Base-by-base conservation (phyloP, 37 sponge, comb jelly and placozoan genomes). In the Hexactinellida sp. region DNA sequence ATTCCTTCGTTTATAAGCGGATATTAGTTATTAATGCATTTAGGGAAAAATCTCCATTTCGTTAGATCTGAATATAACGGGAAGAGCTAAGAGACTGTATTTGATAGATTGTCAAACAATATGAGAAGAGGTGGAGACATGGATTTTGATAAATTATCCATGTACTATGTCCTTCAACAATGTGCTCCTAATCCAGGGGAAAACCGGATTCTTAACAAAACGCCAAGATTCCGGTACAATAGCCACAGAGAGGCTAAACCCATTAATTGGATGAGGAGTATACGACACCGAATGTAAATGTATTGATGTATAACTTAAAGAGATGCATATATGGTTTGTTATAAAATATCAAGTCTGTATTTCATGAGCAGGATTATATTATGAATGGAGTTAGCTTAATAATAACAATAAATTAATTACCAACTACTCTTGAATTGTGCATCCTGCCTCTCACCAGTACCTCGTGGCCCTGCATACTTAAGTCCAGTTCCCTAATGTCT, bases 361-460 rank as follows among this genome's bases (percentile, higher is more conserved):
- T n/a, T n/a, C n/a, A n/a, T n/a, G n/a, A n/a, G n/a, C n/a, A n/a
- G n/a, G n/a, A n/a, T n/a, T n/a, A n/a, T n/a, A n/a, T n/a, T n/a
- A n/a, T n/a, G n/a, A n/a, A n/a, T n/a, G n/a, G n/a, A n/a, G n/a
- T n/a, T n/a, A n/a, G n/a, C n/a, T n/a, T 47, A 47, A 47, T 47
- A 47, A 9, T 47, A 47, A 9, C 9, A 47, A 19, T 9, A 63
- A 32, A 52, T 25, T 55, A 36, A 93, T 86, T 51, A 91, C 95
- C 99, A 55, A 94, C 88, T 30, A 87, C 89, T 32, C 99, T 39
- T 24, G 86, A 87, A 38, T 82, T 91, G 84, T 98, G 99, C 9
- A 98, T 85, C 3, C 99, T 86, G 30, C 89, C 94, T 82, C 99
- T 54, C 38, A 95, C 85, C 36, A 98, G 91, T 35, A 95, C 94